Evolutionary conservation across 2,797 vertebrate species (phyloP).

Genomic region (Avahi laniger): DNA sequence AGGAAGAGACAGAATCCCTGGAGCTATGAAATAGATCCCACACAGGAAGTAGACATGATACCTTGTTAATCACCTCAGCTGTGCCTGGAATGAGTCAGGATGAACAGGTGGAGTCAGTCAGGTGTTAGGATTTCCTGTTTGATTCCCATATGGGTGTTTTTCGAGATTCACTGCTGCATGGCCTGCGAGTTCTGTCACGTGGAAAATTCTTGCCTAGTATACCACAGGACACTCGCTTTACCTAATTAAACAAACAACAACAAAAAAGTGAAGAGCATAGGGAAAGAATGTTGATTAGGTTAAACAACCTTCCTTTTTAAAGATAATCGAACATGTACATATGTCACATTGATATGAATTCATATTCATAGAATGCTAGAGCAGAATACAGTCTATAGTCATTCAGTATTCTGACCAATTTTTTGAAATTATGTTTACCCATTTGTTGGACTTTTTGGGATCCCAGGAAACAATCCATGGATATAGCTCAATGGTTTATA

Average conservation of each 20-base stretch:
- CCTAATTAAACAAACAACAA: neutral
- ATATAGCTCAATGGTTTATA: neutral
- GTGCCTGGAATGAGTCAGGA: constrained; percentile 39
- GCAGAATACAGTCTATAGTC: neutral
- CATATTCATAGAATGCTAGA: neutral
- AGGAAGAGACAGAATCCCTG: constrained; percentile 20
- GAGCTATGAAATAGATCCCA: constrained; percentile 52
- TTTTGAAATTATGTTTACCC: neutral
- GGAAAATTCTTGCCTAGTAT: neutral
- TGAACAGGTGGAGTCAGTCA: constrained; percentile 62
- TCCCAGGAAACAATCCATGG: neutral
- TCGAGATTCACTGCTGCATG: neutral
- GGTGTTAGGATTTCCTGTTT: constrained; percentile 66
- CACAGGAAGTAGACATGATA: constrained; percentile 61
- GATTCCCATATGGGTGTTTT: constrained; percentile 39
- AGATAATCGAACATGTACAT: neutral
- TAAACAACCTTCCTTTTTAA: neutral
- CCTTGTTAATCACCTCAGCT: constrained; percentile 59
- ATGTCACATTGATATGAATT: neutral
- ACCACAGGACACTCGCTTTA: neutral
- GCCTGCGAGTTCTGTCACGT: neutral
- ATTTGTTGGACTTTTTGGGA: neutral
- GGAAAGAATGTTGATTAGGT: neutral
- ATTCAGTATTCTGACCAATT: neutral
- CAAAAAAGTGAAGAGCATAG: neutral